Conservation (phyloP, 2,797 vertebrate genomes). For the Coluber constrictor region DNA sequence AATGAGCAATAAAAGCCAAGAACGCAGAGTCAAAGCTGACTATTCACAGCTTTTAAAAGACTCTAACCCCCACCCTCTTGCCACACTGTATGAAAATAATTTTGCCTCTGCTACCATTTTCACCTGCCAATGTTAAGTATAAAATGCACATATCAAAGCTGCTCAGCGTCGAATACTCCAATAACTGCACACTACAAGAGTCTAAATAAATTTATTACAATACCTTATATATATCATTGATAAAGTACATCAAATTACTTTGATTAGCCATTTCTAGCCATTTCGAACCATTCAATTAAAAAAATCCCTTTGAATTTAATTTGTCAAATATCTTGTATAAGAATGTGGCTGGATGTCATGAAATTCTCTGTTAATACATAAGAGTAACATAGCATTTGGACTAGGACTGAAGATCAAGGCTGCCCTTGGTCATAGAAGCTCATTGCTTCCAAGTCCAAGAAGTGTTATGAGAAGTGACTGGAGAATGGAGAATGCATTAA, state of each 20-base stretch:
- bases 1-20: slow-evolving; percentile 49
- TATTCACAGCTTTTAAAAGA: slow-evolving; percentile 46
- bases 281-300: slow-evolving; percentile 17
- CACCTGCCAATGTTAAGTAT: neutral
- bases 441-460: neutral
- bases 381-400: neutral
- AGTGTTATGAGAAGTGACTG: neutral
- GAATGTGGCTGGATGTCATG: neutral
- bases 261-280: slow-evolving; percentile 14
- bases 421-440: neutral
- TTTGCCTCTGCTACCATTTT: neutral
- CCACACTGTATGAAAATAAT: neutral
- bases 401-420: neutral
- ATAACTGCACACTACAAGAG: slow-evolving; percentile 13
- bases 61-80: slow-evolving; percentile 27
- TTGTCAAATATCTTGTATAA: neutral
- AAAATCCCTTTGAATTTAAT: neutral
- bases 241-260: slow-evolving; percentile 47
- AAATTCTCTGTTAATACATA: neutral
- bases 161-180: slow-evolving; percentile 19
- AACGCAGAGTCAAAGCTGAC: slow-evolving; percentile 25
- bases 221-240: slow-evolving; percentile 45
- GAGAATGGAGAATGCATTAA: neutral
- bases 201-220: slow-evolving; percentile 39
- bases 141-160: neutral